phyloP scores from a whole-genome alignment of 2,888 invertebrate genomes.

The Erebia ligea region DNA sequence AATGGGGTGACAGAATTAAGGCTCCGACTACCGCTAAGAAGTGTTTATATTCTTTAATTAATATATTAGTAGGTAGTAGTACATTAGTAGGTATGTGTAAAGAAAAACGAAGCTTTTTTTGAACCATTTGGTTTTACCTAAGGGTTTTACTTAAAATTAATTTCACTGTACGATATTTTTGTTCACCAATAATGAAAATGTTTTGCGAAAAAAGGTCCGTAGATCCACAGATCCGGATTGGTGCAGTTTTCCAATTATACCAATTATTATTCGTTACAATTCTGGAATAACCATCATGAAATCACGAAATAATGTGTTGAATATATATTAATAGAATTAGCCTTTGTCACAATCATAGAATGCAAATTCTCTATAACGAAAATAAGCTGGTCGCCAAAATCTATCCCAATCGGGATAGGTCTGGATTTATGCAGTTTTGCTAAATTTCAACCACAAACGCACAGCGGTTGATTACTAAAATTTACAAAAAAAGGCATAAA shows the following conservation, averaged over 20 bases:
- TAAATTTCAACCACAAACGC: conserved; percentile 49
- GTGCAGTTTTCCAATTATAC: background rate
- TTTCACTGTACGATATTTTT: too few relatives aligned
- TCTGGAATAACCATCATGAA: background rate
- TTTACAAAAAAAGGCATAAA: too few relatives aligned
- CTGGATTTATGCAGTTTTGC: conserved; percentile 59
- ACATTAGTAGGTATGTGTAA: too few relatives aligned
- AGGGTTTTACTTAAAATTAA: too few relatives aligned
- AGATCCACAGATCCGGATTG: background rate
- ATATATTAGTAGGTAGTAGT: too few relatives aligned
- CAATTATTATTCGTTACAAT: background rate
- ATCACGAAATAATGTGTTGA: background rate
- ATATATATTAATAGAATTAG: background rate
- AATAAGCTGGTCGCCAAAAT: conserved; percentile 51
- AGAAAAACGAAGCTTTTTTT: too few relatives aligned
- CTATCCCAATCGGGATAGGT: conserved; percentile 52
- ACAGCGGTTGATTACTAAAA: too few relatives aligned
- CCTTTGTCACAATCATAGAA: conserved; percentile 36
- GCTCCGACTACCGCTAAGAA: background rate
- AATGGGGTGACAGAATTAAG: background rate
- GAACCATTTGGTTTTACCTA: too few relatives aligned
- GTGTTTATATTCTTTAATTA: background rate
- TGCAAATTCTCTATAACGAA: conserved; percentile 51
- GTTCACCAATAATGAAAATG: too few relatives aligned
- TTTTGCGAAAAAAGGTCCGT: too few relatives aligned